Percentiles rank a stretch among this genome's conserved stretches.
These are phyloP conservation scores for Scaptomyza flava DNA, from an alignment of 2,888 invertebrate species.

Conservation along the genomic window DNA sequence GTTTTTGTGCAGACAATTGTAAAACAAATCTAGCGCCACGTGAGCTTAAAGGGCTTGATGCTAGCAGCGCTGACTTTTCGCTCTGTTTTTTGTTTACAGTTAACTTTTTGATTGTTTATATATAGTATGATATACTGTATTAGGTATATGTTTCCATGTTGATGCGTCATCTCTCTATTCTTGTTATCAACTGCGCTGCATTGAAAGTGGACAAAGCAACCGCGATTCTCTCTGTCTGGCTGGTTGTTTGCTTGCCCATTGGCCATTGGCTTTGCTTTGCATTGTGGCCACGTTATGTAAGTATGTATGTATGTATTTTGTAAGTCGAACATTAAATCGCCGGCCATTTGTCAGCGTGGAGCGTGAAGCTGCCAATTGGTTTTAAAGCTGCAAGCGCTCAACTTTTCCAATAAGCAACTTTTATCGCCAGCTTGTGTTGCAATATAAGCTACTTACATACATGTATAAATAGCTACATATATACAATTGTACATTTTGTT, in stretches of 20 bases:
- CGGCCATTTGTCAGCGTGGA: constrained; percentile 41
- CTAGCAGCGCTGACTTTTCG: constrained; percentile 17
- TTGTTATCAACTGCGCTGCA: background rate
- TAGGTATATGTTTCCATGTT: background rate
- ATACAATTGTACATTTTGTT: constrained; percentile 1
- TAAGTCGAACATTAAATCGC: constrained; percentile 43
- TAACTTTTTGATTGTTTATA: constrained; percentile 47
- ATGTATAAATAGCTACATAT: background rate
- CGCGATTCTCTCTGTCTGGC: background rate
- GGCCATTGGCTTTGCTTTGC: constrained; percentile 47
- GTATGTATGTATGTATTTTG: background rate
- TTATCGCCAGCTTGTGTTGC: constrained; percentile 57
- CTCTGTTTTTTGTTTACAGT: constrained; percentile 31
- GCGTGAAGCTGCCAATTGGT: constrained; percentile 47
- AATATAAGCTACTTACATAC: constrained; percentile 38
- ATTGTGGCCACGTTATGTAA: constrained; percentile 26
- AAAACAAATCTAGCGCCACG: constrained; percentile 53
- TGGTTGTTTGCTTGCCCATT: constrained; percentile 6
- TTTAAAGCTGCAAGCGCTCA: constrained; percentile 48
- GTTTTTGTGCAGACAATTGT: constrained; percentile 57
- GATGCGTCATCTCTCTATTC: constrained; percentile 32
- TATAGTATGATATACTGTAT: background rate
- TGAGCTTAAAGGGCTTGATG: constrained; percentile 48
- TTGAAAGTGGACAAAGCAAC: constrained; percentile 13
- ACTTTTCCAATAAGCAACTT: constrained; percentile 64